A percentile compares a stretch with the other conserved stretches of the same genome.
phyloP scores from a whole-genome alignment of 2,797 vertebrate genomes.

The Eurystomus glaucurus region DNA sequence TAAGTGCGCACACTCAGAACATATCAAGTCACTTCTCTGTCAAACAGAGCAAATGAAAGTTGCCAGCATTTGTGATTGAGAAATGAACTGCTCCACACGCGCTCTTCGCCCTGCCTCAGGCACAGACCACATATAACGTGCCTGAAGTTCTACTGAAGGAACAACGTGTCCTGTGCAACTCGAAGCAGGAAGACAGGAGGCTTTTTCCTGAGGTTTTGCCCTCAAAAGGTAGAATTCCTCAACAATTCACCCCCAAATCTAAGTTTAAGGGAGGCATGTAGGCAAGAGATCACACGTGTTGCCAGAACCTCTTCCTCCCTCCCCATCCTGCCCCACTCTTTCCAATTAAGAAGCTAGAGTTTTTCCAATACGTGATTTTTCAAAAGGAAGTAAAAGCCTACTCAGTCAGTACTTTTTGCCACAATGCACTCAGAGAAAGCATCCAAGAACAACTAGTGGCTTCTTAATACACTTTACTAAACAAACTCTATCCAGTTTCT shows the following conservation, averaged over 20 bases:
- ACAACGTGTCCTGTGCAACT: background rate
- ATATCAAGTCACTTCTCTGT: background rate
- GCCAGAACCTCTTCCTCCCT: background rate
- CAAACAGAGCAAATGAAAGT: background rate
- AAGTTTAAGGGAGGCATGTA: background rate
- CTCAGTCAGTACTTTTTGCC: background rate
- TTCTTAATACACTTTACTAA: background rate
- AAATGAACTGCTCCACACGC: background rate
- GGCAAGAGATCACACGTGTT: background rate
- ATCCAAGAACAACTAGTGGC: background rate
- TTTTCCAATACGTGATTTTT: background rate
- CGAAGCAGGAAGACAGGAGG: background rate
- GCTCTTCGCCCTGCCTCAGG: background rate
- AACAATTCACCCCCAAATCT: background rate
- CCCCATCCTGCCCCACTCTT: background rate
- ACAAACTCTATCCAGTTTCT: background rate
- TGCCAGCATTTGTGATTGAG: background rate
- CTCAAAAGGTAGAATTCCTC: background rate
- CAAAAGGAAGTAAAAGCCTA: background rate
- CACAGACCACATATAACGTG: accelerated
- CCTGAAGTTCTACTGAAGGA: background rate
- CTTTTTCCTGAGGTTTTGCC: background rate
- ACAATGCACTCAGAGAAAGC: background rate
- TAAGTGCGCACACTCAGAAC: background rate
- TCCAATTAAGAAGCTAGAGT: background rate